Conservation (phyloP, 23 tunicate species). For the Ascidia mentula region DNA sequence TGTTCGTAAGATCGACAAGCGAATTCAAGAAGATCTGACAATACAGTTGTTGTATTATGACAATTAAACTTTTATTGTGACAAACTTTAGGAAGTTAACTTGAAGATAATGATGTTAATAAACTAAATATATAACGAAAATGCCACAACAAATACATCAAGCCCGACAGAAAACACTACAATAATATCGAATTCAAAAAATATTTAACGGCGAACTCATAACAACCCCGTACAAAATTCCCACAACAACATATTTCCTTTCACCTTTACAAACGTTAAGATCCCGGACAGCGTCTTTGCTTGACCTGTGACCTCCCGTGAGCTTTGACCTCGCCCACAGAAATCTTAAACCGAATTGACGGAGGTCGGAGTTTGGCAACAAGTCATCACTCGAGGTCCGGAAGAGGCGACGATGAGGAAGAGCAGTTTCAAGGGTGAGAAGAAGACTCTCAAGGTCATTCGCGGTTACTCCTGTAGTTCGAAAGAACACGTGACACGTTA, state of each 20-base stretch:
- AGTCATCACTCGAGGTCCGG: neutral
- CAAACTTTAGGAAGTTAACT: too few relatives aligned
- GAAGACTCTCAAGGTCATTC: neutral
- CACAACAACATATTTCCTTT: neutral
- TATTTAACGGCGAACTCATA: too few relatives aligned
- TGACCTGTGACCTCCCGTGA: neutral
- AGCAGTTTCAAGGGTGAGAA: neutral
- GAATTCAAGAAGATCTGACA: neutral
- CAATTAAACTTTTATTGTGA: too few relatives aligned
- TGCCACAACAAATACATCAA: too few relatives aligned
- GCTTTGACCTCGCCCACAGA: constrained; percentile 35
- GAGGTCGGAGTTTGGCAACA: constrained; percentile 9
- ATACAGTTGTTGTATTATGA: too few relatives aligned
- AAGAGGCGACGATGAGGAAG: neutral
- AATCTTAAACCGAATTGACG: constrained; percentile 26
- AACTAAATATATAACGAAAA: too few relatives aligned
- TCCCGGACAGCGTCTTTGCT: constrained; percentile 25
- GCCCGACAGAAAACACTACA: too few relatives aligned
- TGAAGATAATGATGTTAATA: too few relatives aligned
- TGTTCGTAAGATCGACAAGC: neutral
- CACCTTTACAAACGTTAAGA: constrained; percentile 31
- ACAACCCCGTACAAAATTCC: too few relatives aligned
- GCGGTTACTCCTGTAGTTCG: neutral
- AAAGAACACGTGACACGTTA: too few relatives aligned
- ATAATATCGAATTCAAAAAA: too few relatives aligned